These are phyloP conservation scores for Yponomeuta sedellus DNA, from an alignment of 2,888 invertebrate genomes.

Conservation along the genomic window DNA sequence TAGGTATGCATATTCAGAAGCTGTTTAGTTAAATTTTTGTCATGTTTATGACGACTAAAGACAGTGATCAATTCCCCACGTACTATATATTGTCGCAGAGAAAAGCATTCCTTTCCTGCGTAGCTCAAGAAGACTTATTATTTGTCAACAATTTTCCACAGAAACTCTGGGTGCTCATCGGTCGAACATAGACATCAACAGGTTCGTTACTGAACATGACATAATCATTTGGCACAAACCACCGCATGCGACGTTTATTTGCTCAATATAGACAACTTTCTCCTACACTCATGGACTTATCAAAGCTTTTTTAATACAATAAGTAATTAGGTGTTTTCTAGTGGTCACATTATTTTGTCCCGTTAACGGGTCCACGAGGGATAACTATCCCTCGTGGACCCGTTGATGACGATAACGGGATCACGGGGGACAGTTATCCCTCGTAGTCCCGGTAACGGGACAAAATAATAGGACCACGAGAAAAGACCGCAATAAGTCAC, in stretches of 20 bases:
- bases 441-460: too few relatives aligned
- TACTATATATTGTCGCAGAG: neutral
- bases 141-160: conserved; percentile 33
- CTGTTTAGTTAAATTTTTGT: neutral
- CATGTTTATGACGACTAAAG: neutral
- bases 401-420: too few relatives aligned
- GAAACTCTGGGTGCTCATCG: conserved; percentile 48
- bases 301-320: neutral
- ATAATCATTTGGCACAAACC: conserved; percentile 22
- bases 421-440: too few relatives aligned
- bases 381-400: too few relatives aligned
- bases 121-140: neutral
- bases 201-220: conserved; percentile 39
- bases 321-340: too few relatives aligned
- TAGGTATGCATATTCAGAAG: neutral
- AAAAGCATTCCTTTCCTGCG: neutral
- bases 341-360: too few relatives aligned
- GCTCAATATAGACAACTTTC: too few relatives aligned
- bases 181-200: conserved; percentile 55
- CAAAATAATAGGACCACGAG: too few relatives aligned
- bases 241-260: too few relatives aligned
- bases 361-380: too few relatives aligned
- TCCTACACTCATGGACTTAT: too few relatives aligned
- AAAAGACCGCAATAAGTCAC: conserved; percentile 13
- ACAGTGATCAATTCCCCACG: too few relatives aligned